phyloP scores from a whole-genome alignment of 2,113 vertebrate genomes.

The Anarrhichthys ocellatus region DNA sequence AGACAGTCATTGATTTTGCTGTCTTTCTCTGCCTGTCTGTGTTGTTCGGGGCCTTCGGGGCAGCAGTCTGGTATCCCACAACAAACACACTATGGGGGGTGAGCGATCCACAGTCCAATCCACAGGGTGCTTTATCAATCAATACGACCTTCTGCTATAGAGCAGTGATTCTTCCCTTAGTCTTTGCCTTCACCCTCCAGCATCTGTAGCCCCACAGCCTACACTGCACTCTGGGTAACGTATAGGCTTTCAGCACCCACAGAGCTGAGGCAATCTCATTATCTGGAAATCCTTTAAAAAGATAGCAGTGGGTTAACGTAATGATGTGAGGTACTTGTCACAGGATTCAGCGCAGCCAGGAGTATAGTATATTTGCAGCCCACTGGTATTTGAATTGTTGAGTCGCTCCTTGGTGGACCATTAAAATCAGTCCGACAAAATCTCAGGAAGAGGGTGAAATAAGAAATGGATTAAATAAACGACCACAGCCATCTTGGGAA shows the following conservation, averaged over 20 bases:
- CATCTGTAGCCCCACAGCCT: conserved; percentile 36
- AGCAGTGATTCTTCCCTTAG: conserved; percentile 47
- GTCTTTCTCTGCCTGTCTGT: conserved; percentile 66
- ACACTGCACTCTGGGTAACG: conserved; percentile 57
- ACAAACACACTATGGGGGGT: conserved; percentile 62
- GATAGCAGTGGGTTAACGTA: conserved; percentile 52
- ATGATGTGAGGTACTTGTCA: conserved; percentile 38
- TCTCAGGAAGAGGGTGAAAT: conserved; percentile 63
- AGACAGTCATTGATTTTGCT: conserved; percentile 77
- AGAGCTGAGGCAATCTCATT: conserved; percentile 67
- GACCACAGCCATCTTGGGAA: conserved; percentile 68
- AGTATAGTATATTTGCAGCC: conserved; percentile 45
- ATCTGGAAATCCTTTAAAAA: conserved; percentile 66
- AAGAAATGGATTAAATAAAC: conserved; percentile 76
- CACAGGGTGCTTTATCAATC: conserved; percentile 76
- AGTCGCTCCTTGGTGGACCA: conserved; percentile 68
- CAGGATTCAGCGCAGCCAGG: conserved; percentile 26
- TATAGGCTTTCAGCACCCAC: conserved; percentile 48
- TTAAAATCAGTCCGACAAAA: conserved; percentile 65
- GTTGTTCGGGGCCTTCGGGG: conserved; percentile 69
- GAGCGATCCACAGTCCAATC: conserved; percentile 62
- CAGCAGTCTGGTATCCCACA: conserved; percentile 69
- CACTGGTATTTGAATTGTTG: conserved; percentile 43
- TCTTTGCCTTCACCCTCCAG: conserved; percentile 47
- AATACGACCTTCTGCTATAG: conserved; percentile 76